phyloP scores from a whole-genome alignment of 2,888 invertebrate species.

The Brachylomia viminalis region DNA sequence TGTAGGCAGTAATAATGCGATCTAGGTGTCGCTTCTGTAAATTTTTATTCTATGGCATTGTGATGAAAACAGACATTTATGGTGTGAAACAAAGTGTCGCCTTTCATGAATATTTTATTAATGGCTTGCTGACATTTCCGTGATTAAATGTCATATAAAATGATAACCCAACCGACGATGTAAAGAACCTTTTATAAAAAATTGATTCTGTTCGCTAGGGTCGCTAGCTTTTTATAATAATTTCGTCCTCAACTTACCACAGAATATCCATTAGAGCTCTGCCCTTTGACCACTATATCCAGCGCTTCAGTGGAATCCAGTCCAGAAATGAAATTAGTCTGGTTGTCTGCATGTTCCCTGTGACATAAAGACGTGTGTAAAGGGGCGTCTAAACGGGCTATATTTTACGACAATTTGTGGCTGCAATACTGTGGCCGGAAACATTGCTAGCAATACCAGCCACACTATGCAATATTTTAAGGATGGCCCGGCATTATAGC shows the following conservation, averaged over 20 bases:
- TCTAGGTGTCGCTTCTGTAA: background rate
- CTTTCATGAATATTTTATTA: slow-evolving; percentile 34
- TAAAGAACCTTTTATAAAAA: background rate
- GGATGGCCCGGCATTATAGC: too few species aligned
- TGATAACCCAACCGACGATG: background rate
- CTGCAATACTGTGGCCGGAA: too few species aligned
- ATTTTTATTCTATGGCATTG: background rate
- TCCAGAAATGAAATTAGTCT: slow-evolving; percentile 75
- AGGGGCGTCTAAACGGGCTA: too few species aligned
- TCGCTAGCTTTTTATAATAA: background rate
- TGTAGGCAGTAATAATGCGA: background rate
- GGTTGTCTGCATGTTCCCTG: slow-evolving; percentile 70
- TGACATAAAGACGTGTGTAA: too few species aligned
- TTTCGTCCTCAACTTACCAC: slow-evolving; percentile 68
- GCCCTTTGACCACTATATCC: slow-evolving; percentile 72
- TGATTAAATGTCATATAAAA: slow-evolving; percentile 15
- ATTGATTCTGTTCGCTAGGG: background rate
- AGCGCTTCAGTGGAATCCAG: slow-evolving; percentile 76
- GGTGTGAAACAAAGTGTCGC: slow-evolving; percentile 13
- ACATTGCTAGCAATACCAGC: too few species aligned
- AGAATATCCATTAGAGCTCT: slow-evolving; percentile 67
- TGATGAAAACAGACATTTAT: slow-evolving; percentile 8
- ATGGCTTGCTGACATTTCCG: slow-evolving; percentile 3
- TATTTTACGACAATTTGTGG: too few species aligned
- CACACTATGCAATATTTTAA: too few species aligned